Percentiles rank a stretch among this genome's conserved stretches.
phyloP scores from a whole-genome alignment of 2,113 vertebrate genomes.

The Phasianus colchicus region DNA sequence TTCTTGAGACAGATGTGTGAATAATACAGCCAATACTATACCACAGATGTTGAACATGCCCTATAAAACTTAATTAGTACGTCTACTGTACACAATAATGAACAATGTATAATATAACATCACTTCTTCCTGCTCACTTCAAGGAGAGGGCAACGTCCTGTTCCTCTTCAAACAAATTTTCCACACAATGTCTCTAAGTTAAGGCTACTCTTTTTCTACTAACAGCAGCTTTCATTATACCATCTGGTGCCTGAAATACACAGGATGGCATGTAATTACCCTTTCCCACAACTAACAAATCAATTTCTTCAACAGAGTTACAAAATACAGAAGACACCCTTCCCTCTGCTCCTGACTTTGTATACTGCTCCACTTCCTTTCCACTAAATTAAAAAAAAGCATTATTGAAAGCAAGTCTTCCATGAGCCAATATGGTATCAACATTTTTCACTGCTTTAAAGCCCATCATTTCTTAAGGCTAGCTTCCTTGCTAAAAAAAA shows the following conservation, averaged over 20 bases:
- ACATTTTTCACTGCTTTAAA: not conserved
- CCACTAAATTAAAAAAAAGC: not conserved
- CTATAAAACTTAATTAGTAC: not conserved
- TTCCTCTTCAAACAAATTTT: not conserved
- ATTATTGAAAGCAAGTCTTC: not conserved
- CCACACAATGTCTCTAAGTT: not conserved
- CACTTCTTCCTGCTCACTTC: not conserved
- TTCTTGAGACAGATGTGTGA: not conserved
- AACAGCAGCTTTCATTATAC: not conserved
- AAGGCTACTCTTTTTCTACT: not conserved
- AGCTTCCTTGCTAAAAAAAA: not conserved
- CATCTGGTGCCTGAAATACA: not conserved
- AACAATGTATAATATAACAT: not conserved
- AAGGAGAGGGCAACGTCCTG: not conserved
- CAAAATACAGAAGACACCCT: not conserved
- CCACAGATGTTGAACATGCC: not conserved
- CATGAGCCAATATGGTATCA: not conserved
- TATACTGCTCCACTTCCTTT: not conserved
- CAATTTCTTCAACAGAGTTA: not conserved
- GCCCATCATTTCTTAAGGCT: not conserved
- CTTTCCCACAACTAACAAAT: not conserved
- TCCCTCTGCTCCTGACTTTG: not conserved
- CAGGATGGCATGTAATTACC: not conserved
- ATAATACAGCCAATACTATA: accelerated
- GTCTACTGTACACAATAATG: not conserved